Base-by-base conservation (phyloP, 2,797 vertebrate genomes). In the Esox masquinongy region DNA sequence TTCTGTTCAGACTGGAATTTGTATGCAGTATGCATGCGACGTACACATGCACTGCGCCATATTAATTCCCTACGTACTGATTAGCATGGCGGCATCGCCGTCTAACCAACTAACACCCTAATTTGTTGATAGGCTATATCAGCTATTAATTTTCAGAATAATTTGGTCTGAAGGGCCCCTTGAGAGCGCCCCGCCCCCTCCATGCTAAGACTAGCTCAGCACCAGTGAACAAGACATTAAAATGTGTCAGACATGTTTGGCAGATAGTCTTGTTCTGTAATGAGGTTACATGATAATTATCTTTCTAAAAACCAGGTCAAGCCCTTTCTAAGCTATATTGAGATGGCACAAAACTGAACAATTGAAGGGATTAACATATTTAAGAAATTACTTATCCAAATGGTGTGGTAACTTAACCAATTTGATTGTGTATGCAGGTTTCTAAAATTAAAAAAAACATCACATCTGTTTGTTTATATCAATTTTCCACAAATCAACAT, bases 221-320 rank as follows among this genome's bases (percentile, higher is more conserved):
- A 7, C 56, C 56, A 24, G 22, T 22, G 22, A 61, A 61, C 56
- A 24, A 24, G 56, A 61, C 22, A 61, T 22, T 61, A 61, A 24
- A 61, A 26, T 22, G 3, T 61, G 64, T 19, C 64, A 67, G 64
- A 67, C 31, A 16, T 67, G 26, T 67, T 47, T 39, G 36, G 39
- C 26, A 16, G n/a, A 69, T 22, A 16, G 43, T 47, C 39, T 49
- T 24, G 68, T 69, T 43, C 39, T 43, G 68, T 6, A 49, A 24
- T 47, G 24, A 47, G 67, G 7, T 36, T 68, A 47, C 68, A 69
- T 68, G 9, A 68, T 69, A 43, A 69, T 69, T 43, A 43, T 15
- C 36, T 69, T 11, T 69, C 43, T 69, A 47, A 39, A 49, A 67
- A 17, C 64, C 64, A 67, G 29, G 64, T 34, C 64, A 67, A 17